These are phyloP conservation scores for Tonatia bakeri DNA, from an alignment of 2,113 vertebrate genomes.

Conservation along the genomic window DNA sequence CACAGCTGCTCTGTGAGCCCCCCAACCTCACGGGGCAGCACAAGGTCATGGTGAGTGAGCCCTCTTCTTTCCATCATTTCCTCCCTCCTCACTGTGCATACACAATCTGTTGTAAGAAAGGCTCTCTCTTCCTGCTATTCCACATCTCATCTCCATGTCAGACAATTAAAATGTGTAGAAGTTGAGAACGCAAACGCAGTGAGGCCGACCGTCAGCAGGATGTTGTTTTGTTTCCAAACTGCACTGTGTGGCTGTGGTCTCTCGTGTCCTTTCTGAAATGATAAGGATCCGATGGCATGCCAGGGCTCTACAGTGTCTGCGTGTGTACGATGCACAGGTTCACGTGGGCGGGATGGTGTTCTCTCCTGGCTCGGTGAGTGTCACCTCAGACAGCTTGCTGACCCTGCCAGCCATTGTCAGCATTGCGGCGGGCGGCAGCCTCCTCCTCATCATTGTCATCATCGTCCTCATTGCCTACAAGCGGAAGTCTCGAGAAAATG, in stretches of 20 bases:
- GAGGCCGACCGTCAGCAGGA: not conserved
- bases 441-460: conserved; percentile 97
- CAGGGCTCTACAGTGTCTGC: not conserved
- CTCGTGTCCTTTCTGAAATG: not conserved
- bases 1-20: conserved; percentile 95
- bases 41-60: conserved; percentile 92
- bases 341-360: conserved; percentile 94
- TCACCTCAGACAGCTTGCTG: conserved; percentile 94
- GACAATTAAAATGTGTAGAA: not conserved
- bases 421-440: conserved; percentile 94
- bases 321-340: conserved; percentile 82
- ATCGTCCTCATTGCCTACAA: conserved; percentile 99
- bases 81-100: rapidly evolving
- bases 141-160: not conserved
- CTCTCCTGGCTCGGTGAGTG: conserved; percentile 92
- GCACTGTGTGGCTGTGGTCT: not conserved
- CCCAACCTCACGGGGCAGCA: conserved; percentile 95
- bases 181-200: not conserved
- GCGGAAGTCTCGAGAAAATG: conserved; percentile 96
- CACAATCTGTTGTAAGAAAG: not conserved
- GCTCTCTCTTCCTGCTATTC: not conserved
- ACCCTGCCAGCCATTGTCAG: conserved; percentile 96
- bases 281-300: not conserved
- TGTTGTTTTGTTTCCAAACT: no score
- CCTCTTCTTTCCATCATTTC: not conserved